These are phyloP conservation scores for Drosophila novamexicana DNA, from an alignment of 1,140 invertebrate species.

Conservation along the genomic window DNA sequence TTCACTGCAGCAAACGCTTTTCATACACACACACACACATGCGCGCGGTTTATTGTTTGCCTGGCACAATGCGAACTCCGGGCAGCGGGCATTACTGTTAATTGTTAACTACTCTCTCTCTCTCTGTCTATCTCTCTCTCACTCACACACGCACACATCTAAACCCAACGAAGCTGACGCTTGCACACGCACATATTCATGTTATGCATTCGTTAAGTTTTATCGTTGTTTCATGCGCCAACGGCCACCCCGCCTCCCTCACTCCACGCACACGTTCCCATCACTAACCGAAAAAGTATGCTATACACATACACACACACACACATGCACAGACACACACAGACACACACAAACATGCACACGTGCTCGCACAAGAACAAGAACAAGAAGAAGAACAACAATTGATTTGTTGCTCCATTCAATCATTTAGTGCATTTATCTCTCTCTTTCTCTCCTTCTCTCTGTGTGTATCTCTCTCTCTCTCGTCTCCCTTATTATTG, in stretches of 20 bases:
- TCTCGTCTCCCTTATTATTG: slow-evolving; percentile 74
- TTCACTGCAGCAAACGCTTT: not conserved
- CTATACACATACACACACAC: slow-evolving; percentile 11
- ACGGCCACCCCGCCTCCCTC: not conserved
- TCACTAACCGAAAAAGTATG: slow-evolving; percentile 31
- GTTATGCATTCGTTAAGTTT: slow-evolving; percentile 19
- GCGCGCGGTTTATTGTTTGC: slow-evolving; percentile 11
- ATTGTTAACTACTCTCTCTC: slow-evolving; percentile 11
- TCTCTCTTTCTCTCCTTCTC: slow-evolving; percentile 65
- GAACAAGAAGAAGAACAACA: slow-evolving; percentile 28
- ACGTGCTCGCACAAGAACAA: slow-evolving; percentile 26
- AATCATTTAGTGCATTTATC: slow-evolving; percentile 78
- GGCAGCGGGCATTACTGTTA: slow-evolving; percentile 32
- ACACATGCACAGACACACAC: slow-evolving; percentile 2
- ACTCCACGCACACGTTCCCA: not conserved
- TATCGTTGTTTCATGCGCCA: slow-evolving; percentile 14
- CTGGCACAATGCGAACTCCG: slow-evolving; percentile 16
- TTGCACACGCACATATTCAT: not conserved
- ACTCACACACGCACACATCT: not conserved
- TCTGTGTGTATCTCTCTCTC: slow-evolving; percentile 68
- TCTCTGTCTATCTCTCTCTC: not conserved
- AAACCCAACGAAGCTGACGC: too few relatives aligned
- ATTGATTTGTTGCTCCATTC: slow-evolving; percentile 56
- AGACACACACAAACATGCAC: slow-evolving; percentile 16
- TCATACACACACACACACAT: not conserved